Evolutionary conservation across 2,113 vertebrate species (phyloP), one percentile per base, ranked within the genome.

Genomic region (Perca fluviatilis): DNA sequence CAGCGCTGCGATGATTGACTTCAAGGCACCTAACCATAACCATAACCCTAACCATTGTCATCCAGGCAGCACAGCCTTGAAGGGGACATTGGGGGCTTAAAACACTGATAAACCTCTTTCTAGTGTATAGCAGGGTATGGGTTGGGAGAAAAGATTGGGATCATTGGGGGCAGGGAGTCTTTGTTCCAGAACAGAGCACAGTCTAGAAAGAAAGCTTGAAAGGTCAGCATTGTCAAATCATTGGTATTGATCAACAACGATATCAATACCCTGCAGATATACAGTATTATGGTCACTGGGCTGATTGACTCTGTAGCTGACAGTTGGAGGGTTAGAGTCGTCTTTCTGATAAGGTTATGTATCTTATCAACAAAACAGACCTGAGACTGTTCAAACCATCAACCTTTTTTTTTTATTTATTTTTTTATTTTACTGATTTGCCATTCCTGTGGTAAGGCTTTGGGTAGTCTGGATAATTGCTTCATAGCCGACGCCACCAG

Each of bases 191-290:
- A 66, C 43, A 33, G 61, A 62, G 19, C 54, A 40, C 53, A 36
- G 14, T 62, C 18, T 16, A 64, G 67, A 70, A 51, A 79, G 46
- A 30, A 56, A 64, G 33, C 64, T 25, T 25, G 50, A 83, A 64
- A 77, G 72, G 36, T 69, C 78, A 70, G 40, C 54, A 27, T 47
- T 54, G 1, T 21, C n/a, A 3, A 33, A 49, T 54, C 69, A 67
- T 56, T 65, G 68, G 13, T 76, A 83, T 69, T 54, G 82, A 83
- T 74, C 70, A 68, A 10, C 15, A 33, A n/a, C 14, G 4, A 50
- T 76, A 75, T 73, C 77, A 79, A 63, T 62, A 51, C 65, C 64
- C 65, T 72, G 57, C 30, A 60, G 73, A 74, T 63, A 27, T 61
- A 57, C 13, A 61, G 70, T 51, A 13, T 64, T 62, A 30, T 21